Evolutionary conservation across 2,888 invertebrate species (phyloP).

Genomic region (Chymomyza fuscimana): DNA sequence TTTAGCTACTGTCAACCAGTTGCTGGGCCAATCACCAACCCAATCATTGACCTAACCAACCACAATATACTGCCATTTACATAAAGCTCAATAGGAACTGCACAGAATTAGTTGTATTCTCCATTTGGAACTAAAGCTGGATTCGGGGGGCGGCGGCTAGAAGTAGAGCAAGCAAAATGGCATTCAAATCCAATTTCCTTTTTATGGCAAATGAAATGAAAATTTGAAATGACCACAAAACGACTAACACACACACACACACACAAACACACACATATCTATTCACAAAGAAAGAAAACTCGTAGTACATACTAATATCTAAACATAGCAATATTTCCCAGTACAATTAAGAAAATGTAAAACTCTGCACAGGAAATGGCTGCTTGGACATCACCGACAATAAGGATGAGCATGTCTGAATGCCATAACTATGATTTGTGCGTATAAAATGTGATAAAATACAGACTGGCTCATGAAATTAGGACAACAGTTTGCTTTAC

Average conservation of each 20-base stretch:
- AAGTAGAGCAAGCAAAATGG: conserved; percentile 47
- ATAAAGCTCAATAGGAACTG: no score
- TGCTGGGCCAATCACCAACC: no score
- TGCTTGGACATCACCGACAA: conserved; percentile 51
- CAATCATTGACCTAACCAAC: no score
- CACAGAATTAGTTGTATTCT: no score
- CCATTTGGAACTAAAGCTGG: no score
- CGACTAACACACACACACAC: conserved; percentile 33
- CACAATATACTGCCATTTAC: no score
- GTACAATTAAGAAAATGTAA: conserved; percentile 22
- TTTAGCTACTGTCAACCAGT: no score
- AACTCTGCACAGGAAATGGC: conserved; percentile 48
- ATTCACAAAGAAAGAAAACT: background rate
- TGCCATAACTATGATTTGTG: background rate
- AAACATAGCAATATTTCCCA: no score
- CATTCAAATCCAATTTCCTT: conserved; percentile 72
- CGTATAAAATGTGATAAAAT: background rate
- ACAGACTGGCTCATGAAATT: no score
- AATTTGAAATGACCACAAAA: conserved; percentile 74
- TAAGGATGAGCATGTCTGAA: conserved; percentile 29
- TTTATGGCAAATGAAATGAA: conserved; percentile 75
- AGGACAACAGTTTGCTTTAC: no score
- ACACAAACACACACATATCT: no score
- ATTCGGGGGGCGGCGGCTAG: background rate
- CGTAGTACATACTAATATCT: no score